Conservation (phyloP, 2,797 vertebrate species). For the Sebastes steindachneri region DNA sequence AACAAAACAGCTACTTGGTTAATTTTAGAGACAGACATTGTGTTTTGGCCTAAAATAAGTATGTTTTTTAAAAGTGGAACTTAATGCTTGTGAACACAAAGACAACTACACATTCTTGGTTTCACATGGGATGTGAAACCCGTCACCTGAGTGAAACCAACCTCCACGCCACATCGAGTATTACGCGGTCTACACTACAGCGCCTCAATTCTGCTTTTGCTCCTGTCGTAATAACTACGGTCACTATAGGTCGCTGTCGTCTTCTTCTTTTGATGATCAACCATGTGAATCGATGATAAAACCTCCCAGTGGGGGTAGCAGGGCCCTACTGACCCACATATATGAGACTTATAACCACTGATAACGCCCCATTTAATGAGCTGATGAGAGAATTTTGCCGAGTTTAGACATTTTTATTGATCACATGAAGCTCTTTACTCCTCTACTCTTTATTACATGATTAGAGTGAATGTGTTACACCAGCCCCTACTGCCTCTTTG, state of each 20-base stretch:
- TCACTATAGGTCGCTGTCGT: not conserved
- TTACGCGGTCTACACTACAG: not conserved
- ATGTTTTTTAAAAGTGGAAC: not conserved
- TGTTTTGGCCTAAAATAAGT: not conserved
- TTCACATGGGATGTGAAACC: not conserved
- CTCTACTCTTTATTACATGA: not conserved
- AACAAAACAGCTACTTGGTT: not conserved
- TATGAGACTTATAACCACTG: not conserved
- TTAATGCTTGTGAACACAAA: not conserved
- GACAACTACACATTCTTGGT: not conserved
- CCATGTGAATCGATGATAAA: not conserved
- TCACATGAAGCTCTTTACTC: not conserved
- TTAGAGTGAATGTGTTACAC: too few species aligned
- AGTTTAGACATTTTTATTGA: not conserved
- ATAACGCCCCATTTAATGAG: not conserved
- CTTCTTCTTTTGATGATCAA: not conserved
- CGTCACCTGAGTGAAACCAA: not conserved
- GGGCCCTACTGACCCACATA: not conserved
- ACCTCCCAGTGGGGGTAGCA: not conserved
- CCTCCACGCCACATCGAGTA: not conserved
- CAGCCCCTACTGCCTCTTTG: too few species aligned
- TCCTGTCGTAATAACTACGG: not conserved
- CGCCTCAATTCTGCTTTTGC: not conserved
- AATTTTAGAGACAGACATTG: not conserved
- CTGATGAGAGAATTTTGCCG: rapidly evolving